These are phyloP conservation scores for Mionectes macconnelli DNA, from an alignment of 2,113 vertebrate genomes.

Conservation along the genomic window DNA sequence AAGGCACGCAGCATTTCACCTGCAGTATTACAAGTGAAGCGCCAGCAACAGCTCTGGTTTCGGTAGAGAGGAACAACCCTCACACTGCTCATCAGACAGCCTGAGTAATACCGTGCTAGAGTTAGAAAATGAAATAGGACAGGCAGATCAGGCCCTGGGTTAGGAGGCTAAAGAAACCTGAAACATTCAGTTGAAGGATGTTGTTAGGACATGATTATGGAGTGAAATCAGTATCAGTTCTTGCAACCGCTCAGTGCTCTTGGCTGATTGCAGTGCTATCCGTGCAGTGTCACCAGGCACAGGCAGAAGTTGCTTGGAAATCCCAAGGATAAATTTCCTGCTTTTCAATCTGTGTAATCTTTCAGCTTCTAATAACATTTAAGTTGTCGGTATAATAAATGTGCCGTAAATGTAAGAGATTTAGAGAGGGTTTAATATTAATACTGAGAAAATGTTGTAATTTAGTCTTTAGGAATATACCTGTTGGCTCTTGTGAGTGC, in stretches of 20 bases:
- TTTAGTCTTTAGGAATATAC: neutral
- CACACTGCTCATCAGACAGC: neutral
- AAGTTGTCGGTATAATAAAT: neutral
- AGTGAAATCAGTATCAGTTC: neutral
- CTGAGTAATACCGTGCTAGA: neutral
- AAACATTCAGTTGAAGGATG: neutral
- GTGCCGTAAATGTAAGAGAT: neutral
- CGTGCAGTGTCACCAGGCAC: neutral
- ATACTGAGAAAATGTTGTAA: neutral
- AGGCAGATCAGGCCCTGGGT: neutral
- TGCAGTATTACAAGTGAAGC: neutral
- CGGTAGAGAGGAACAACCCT: neutral
- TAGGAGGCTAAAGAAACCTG: neutral
- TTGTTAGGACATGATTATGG: neutral
- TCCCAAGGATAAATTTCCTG: neutral
- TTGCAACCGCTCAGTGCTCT: neutral
- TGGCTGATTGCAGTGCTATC: neutral
- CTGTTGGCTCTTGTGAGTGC: neutral
- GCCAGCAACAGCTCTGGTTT: neutral
- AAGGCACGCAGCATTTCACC: neutral
- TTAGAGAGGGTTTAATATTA: neutral
- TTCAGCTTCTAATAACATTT: neutral
- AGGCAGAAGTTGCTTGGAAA: neutral
- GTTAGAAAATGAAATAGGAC: neutral
- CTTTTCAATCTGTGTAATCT: neutral